Percentiles rank a stretch among this genome's conserved stretches.
Conservation (phyloP, 2,888 invertebrate genomes). For the Tinea pellionella region DNA sequence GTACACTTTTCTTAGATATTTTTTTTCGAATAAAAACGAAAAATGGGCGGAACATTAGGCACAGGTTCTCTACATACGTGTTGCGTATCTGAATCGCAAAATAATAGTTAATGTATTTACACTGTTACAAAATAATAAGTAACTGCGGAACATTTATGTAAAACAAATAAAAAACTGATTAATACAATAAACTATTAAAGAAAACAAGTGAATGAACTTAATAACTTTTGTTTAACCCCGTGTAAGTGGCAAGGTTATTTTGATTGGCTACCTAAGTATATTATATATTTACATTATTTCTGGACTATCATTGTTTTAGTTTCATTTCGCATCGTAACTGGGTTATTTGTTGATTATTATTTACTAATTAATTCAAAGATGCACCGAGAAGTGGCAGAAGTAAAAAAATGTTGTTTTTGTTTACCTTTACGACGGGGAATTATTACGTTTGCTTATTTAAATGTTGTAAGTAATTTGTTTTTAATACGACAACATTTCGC, state of each 20-base stretch:
- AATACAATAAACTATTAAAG: not conserved
- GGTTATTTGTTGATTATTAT: too few relatives aligned
- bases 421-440: slow-evolving; percentile 51
- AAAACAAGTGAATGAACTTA: slow-evolving; percentile 11
- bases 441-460: slow-evolving; percentile 48
- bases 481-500: too few relatives aligned
- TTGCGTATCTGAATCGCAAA: too few relatives aligned
- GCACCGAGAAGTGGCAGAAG: slow-evolving; percentile 41
- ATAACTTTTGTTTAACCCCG: slow-evolving; percentile 9
- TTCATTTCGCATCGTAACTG: too few relatives aligned
- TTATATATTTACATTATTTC: too few relatives aligned
- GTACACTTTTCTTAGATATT: too few relatives aligned
- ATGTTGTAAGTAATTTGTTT: slow-evolving; percentile 45
- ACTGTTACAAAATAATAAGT: too few relatives aligned
- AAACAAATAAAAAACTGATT: not conserved
- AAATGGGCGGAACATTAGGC: too few relatives aligned
- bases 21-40: too few relatives aligned
- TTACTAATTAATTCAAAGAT: slow-evolving; percentile 16
- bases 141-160: not conserved
- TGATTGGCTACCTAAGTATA: not conserved
- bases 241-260: not conserved
- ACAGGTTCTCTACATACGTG: too few relatives aligned
- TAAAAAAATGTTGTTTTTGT: slow-evolving; percentile 52
- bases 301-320: too few relatives aligned
- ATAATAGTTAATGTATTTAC: too few relatives aligned